Conservation (phyloP, 2,888 invertebrate genomes). For the Mallateleia sp. region DNA sequence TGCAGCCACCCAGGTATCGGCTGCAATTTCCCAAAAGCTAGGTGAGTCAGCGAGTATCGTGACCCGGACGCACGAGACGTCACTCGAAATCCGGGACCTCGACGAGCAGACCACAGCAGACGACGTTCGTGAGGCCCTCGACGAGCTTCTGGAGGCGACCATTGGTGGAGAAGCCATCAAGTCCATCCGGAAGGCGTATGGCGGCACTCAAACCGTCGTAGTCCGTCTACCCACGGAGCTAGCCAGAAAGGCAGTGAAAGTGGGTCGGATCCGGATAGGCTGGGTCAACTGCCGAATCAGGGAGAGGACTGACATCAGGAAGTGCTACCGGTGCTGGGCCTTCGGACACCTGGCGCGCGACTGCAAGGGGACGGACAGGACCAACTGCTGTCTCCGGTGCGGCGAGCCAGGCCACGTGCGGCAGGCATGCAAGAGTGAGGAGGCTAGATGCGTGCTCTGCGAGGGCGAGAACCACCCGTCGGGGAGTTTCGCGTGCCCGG, state of each 20-base stretch:
- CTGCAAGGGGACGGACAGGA: constrained; percentile 36
- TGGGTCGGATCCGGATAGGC: not conserved
- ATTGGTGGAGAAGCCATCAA: not conserved
- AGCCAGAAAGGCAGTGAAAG: not conserved
- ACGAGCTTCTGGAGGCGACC: no score
- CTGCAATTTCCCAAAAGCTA: no score
- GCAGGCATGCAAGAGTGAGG: not conserved
- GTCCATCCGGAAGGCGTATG: not conserved
- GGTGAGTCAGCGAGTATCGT: no score
- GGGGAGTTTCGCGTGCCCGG: constrained; percentile 19
- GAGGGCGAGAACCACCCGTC: not conserved
- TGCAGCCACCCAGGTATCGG: no score
- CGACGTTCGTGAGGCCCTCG: no score
- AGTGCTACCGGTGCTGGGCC: not conserved
- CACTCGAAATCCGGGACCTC: no score
- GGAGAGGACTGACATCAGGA: not conserved
- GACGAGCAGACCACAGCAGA: not conserved
- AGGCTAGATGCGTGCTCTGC: not conserved
- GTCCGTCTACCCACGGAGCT: not conserved
- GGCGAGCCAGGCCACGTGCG: not conserved
- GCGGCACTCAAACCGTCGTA: not conserved
- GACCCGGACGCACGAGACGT: no score
- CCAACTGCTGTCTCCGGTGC: constrained; percentile 35
- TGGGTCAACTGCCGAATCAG: not conserved
- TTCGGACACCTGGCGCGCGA: constrained; percentile 25